A percentile compares a stretch with the other conserved stretches of the same genome.
Evolutionary conservation across 2,888 invertebrate genomes (phyloP).

Genomic region (Alentia gelatinosa): DNA sequence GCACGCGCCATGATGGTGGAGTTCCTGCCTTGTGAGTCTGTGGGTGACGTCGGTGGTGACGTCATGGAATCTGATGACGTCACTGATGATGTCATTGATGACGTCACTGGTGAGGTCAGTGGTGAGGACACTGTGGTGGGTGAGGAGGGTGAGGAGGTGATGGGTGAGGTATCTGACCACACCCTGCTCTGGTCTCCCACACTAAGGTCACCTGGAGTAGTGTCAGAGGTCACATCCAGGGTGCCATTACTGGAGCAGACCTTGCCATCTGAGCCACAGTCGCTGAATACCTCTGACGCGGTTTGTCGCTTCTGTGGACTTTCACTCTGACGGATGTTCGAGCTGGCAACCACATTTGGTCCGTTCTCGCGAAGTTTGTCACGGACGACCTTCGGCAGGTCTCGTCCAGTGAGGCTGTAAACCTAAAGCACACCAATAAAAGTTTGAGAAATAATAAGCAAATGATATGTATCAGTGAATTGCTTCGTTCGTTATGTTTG

Average conservation of each 20-base stretch:
- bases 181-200: too few relatives aligned
- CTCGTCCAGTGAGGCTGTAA: constrained; percentile 55
- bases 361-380: constrained; percentile 44
- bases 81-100: not conserved
- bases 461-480: too few relatives aligned
- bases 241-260: too few relatives aligned
- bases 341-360: not conserved
- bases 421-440: constrained; percentile 49
- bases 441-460: too few relatives aligned
- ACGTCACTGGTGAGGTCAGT: not conserved
- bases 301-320: not conserved
- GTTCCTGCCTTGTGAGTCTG: not conserved
- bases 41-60: not conserved
- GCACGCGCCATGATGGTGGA: constrained; percentile 59
- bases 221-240: too few relatives aligned
- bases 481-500: too few relatives aligned
- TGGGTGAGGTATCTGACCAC: too few relatives aligned
- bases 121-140: not conserved
- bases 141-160: too few relatives aligned
- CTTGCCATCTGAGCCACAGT: too few relatives aligned
- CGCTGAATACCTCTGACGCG: too few relatives aligned
- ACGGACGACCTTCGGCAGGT: constrained; percentile 51
- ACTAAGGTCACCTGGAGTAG: too few relatives aligned
- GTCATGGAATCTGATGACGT: not conserved
- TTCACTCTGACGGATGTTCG: not conserved